phyloP scores from a whole-genome alignment of 2,113 vertebrate species.

The Hyaena hyaena region DNA sequence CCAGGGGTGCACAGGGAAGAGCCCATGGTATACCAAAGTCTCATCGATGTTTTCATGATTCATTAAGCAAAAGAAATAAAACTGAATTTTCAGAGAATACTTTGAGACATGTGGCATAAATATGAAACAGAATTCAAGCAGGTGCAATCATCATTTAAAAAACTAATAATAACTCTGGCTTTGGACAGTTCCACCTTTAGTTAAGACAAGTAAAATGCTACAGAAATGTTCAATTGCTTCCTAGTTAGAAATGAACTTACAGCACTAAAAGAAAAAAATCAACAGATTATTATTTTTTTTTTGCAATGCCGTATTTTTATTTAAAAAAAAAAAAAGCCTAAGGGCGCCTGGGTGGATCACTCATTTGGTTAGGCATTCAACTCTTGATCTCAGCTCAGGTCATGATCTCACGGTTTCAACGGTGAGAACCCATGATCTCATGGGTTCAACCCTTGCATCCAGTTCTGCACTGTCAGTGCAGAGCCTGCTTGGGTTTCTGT shows the following conservation, averaged over 20 bases:
- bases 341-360: no score
- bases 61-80: not conserved
- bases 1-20: not conserved
- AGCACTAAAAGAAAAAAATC: not conserved
- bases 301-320: not conserved
- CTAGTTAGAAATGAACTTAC: not conserved
- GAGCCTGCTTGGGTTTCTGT: no score
- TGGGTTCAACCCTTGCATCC: no score
- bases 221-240: not conserved
- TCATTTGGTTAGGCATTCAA: no score
- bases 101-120: not conserved
- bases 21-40: not conserved
- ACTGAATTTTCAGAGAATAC: slow-evolving; percentile 25
- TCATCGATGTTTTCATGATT: not conserved
- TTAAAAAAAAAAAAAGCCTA: not conserved
- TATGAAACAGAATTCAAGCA: not conserved
- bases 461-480: no score
- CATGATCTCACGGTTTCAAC: no score
- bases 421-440: no score
- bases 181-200: not conserved
- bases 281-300: not conserved
- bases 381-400: no score
- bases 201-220: not conserved
- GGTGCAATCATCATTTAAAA: not conserved
- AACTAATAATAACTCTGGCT: not conserved